phyloP scores from a whole-genome alignment of 2,888 invertebrate genomes.

The Agonopterix heracliana region DNA sequence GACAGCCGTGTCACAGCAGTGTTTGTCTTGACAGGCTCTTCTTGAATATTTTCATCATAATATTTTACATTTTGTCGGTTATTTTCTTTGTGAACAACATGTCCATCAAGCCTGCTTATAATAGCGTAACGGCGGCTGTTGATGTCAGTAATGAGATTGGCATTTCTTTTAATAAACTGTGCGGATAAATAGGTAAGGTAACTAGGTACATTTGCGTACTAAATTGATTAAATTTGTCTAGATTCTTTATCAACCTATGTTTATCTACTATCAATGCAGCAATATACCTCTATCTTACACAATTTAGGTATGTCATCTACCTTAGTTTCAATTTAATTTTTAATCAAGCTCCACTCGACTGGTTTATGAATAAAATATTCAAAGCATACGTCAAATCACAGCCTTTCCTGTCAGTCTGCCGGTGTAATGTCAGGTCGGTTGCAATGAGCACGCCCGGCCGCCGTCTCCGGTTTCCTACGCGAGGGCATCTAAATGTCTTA shows the following conservation, averaged over 20 bases:
- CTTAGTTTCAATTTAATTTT: too few relatives aligned
- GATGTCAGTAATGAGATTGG: not conserved
- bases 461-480: constrained; percentile 12
- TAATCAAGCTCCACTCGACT: not conserved
- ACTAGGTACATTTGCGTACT: too few relatives aligned
- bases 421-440: constrained; percentile 16
- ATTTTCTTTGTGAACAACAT: constrained; percentile 1
- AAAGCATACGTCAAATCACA: constrained; percentile 13
- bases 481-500: constrained; percentile 1
- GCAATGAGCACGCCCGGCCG: constrained; percentile 11
- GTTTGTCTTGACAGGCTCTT: constrained; percentile 1
- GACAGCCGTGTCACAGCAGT: not conserved
- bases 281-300: too few relatives aligned
- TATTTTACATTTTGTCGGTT: constrained; percentile 5
- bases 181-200: too few relatives aligned
- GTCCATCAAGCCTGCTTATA: too few relatives aligned
- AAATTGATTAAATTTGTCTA: too few relatives aligned
- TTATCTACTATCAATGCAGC: too few relatives aligned
- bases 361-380: constrained; percentile 22
- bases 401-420: constrained; percentile 23
- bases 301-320: too few relatives aligned
- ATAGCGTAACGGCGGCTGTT: too few relatives aligned
- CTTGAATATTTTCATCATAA: not conserved
- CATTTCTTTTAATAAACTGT: too few relatives aligned
- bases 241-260: too few relatives aligned